Evolutionary conservation across 2,888 invertebrate species (phyloP).

Genomic region (Sesamia inferens): DNA sequence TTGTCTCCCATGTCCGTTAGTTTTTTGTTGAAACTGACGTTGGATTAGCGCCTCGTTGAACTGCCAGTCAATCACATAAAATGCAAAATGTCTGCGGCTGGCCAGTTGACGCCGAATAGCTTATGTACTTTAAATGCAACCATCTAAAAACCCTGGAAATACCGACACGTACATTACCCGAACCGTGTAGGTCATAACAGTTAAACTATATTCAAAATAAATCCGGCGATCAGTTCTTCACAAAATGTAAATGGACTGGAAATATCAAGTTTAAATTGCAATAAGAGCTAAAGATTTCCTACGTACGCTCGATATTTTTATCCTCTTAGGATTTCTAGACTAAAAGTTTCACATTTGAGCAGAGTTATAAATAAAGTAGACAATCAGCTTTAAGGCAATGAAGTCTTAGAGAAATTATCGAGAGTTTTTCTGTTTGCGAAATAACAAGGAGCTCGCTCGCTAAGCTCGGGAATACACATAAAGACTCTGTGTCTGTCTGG

Average conservation of each 20-base stretch:
- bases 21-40: conserved; percentile 46
- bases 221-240: conserved; percentile 34
- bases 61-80: conserved; percentile 68
- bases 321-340: conserved; percentile 17
- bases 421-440: conserved; percentile 26
- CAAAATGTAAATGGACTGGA: conserved; percentile 44
- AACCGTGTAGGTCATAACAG: conserved; percentile 25
- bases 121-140: conserved; percentile 66
- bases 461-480: conserved; percentile 14
- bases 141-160: conserved; percentile 53
- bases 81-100: conserved; percentile 64
- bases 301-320: conserved; percentile 22
- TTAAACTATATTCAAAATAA: conserved; percentile 51
- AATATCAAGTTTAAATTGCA: conserved; percentile 43
- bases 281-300: conserved; percentile 13
- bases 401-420: conserved; percentile 28
- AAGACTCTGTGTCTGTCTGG: background rate
- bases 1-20: background rate
- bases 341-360: conserved; percentile 20
- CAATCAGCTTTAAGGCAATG: conserved; percentile 34
- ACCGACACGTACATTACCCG: conserved; percentile 33
- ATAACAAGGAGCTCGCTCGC: conserved; percentile 35
- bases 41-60: conserved; percentile 55
- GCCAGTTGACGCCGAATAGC: conserved; percentile 56
- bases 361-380: conserved; percentile 28